Percentiles rank a stretch among this genome's conserved stretches.
Evolutionary conservation across 2,113 vertebrate species (phyloP).

Genomic region (Nesoenas mayeri): DNA sequence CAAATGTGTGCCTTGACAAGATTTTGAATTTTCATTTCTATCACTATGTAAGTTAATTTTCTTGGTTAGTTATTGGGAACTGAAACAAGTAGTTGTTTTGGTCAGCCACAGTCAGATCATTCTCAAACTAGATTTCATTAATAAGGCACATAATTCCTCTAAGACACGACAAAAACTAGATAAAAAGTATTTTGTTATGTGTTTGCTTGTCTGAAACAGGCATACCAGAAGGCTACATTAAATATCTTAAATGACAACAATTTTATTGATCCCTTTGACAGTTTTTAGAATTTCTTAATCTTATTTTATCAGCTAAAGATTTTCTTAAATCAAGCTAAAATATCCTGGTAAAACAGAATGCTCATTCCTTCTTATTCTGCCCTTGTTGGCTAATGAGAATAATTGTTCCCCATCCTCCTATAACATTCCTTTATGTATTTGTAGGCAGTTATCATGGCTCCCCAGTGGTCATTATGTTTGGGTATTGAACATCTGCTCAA

Average conservation of each 20-base stretch:
- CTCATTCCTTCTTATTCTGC: slow-evolving; percentile 1
- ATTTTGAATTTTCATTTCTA: background rate
- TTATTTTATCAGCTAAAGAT: background rate
- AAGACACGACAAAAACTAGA: background rate
- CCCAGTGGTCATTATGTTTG: slow-evolving; percentile 56
- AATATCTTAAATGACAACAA: background rate
- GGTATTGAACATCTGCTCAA: slow-evolving; percentile 68
- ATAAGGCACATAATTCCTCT: background rate
- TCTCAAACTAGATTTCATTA: background rate
- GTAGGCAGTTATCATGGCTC: slow-evolving; percentile 36
- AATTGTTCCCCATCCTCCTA: slow-evolving; percentile 14
- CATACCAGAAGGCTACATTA: background rate
- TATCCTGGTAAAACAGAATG: background rate
- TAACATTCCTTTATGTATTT: slow-evolving; percentile 57
- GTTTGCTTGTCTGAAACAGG: background rate
- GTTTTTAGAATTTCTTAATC: background rate
- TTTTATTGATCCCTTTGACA: background rate
- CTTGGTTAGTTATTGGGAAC: background rate
- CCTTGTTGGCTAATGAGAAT: slow-evolving; percentile 55
- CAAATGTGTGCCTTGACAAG: background rate
- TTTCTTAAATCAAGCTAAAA: background rate
- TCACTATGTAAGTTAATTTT: background rate
- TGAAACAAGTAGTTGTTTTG: background rate
- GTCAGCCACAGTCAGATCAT: background rate
- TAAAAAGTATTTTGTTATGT: background rate